Conservation (phyloP, 2,113 vertebrate genomes). For the Sinocyclocheilus rhinocerous region DNA sequence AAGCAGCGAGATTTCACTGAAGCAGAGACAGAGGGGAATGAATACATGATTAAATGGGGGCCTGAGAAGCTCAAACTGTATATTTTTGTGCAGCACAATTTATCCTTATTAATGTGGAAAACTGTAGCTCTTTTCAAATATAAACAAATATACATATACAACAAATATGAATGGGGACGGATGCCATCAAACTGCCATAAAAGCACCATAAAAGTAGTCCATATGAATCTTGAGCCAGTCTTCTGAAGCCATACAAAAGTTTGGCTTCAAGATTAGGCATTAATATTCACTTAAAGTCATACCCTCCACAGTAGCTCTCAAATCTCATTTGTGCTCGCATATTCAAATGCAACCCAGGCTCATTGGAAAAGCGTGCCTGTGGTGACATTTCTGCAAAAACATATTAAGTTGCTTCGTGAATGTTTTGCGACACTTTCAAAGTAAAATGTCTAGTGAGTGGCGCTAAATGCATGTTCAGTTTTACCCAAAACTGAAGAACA, state of each 20-base stretch:
- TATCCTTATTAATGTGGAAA: conserved; percentile 22
- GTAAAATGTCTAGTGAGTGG: too few relatives aligned
- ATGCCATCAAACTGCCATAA: too few relatives aligned
- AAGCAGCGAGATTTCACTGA: conserved; percentile 24
- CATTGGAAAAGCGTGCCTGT: neutral
- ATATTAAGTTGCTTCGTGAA: neutral
- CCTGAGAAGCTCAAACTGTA: conserved; percentile 41
- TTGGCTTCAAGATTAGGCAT: neutral
- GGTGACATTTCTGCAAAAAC: too few relatives aligned
- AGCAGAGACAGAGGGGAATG: conserved; percentile 28
- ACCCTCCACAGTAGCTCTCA: neutral
- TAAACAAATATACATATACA: too few relatives aligned
- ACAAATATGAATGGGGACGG: too few relatives aligned
- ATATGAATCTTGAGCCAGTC: neutral
- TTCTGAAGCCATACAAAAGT: neutral
- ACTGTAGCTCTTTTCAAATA: neutral
- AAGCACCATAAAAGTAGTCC: neutral
- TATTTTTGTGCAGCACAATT: conserved; percentile 46
- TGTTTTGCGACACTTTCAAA: too few relatives aligned
- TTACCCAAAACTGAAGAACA: too few relatives aligned
- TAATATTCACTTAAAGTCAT: neutral
- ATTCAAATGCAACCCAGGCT: neutral
- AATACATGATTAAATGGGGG: conserved; percentile 47
- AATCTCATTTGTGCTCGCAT: neutral
- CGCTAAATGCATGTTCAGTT: neutral